Conservation (phyloP, 2,113 vertebrate genomes). For the Oceanodroma tethys region DNA sequence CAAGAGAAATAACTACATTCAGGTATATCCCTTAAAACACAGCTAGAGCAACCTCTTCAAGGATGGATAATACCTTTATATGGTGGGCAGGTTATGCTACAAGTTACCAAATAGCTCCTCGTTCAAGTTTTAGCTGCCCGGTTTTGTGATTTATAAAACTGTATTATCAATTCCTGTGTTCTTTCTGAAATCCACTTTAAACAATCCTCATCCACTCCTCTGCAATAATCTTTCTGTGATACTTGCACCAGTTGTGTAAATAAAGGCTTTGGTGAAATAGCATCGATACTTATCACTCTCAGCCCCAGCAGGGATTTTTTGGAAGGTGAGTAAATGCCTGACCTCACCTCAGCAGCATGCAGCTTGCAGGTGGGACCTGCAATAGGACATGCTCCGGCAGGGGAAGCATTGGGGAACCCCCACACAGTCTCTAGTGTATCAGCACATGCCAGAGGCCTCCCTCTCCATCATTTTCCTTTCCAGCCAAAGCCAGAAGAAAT, state of each 20-base stretch:
- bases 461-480: not conserved
- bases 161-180: not conserved
- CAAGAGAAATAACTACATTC: not conserved
- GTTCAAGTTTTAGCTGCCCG: not conserved
- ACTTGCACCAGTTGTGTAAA: not conserved
- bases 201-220: not conserved
- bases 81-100: not conserved
- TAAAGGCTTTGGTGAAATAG: not conserved
- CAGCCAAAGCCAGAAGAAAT: not conserved
- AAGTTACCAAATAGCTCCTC: not conserved
- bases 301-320: not conserved
- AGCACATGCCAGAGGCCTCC: not conserved
- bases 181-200: not conserved
- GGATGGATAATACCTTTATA: not conserved
- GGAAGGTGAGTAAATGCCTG: not conserved
- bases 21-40: not conserved
- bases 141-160: not conserved
- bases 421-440: fast-evolving
- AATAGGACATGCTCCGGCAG: not conserved
- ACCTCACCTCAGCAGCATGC: not conserved
- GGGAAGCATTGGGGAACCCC: not conserved
- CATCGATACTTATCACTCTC: not conserved
- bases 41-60: not conserved
- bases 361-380: not conserved
- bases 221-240: not conserved